These are phyloP conservation scores for Rhamnusium bicolor DNA, from an alignment of 2,888 invertebrate genomes.

Conservation along the genomic window DNA sequence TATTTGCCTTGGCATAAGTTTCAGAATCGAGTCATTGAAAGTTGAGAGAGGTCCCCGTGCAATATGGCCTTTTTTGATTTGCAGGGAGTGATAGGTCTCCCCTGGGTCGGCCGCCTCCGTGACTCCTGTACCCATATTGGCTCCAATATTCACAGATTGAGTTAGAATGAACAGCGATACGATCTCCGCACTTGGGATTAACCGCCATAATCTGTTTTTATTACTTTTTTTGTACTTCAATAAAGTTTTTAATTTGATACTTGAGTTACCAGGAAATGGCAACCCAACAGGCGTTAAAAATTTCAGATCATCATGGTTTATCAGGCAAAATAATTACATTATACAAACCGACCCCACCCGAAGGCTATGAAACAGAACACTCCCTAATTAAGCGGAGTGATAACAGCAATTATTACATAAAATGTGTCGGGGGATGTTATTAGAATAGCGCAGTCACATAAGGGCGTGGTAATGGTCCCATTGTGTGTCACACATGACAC, in stretches of 20 bases:
- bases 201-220: constrained; percentile 34
- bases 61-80: constrained; percentile 34
- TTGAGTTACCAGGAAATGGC: not conserved
- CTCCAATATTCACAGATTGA: constrained; percentile 28
- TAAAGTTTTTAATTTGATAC: constrained; percentile 37
- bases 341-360: not conserved
- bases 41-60: constrained; percentile 13
- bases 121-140: constrained; percentile 21
- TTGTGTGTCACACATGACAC: constrained; percentile 12
- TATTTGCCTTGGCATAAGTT: not conserved
- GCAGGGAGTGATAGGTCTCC: constrained; percentile 33
- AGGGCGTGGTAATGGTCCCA: constrained; percentile 53
- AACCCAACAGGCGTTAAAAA: constrained; percentile 6
- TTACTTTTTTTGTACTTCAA: constrained; percentile 34
- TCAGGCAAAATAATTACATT: constrained; percentile 24
- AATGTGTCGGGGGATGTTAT: constrained; percentile 63
- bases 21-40: not conserved
- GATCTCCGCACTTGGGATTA: constrained; percentile 30
- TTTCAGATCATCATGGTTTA: constrained; percentile 7
- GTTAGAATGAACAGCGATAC: constrained; percentile 29
- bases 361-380: constrained; percentile 53
- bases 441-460: constrained; percentile 54
- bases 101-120: constrained; percentile 21
- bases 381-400: constrained; percentile 65
- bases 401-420: constrained; percentile 67